These are phyloP conservation scores for Phyllostomus discolor DNA, from an alignment of 2,113 vertebrate species.

Conservation along the genomic window DNA sequence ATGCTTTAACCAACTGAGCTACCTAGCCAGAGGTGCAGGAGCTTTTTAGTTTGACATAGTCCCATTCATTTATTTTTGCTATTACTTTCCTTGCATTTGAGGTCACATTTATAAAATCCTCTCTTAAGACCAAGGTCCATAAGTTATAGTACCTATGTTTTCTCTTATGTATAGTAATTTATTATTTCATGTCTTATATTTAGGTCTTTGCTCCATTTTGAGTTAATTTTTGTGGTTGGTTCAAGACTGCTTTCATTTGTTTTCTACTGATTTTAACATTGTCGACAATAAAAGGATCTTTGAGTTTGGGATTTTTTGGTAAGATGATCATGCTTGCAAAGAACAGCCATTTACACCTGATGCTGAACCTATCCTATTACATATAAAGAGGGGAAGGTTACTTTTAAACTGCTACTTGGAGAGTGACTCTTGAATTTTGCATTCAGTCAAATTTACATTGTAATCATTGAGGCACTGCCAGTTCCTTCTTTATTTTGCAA, in stretches of 20 bases:
- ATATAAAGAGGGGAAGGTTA: not conserved
- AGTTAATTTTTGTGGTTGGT: not conserved
- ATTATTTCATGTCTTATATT: not conserved
- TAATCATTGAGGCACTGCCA: not conserved
- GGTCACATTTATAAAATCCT: not conserved
- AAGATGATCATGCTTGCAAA: not conserved
- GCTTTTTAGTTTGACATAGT: not conserved
- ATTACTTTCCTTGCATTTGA: not conserved
- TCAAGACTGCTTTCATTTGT: constrained; percentile 7
- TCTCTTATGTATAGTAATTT: not conserved
- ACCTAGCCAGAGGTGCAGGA: too few relatives aligned
- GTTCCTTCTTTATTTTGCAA: not conserved
- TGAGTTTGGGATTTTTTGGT: not conserved
- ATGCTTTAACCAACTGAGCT: too few relatives aligned
- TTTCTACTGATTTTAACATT: not conserved
- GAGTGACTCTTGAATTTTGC: not conserved
- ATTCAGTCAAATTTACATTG: not conserved
- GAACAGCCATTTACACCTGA: constrained; percentile 2
- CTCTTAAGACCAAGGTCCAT: not conserved
- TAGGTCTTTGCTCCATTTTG: not conserved
- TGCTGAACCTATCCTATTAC: not conserved
- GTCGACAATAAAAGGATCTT: not conserved
- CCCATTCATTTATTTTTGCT: not conserved
- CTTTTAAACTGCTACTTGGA: constrained; percentile 17
- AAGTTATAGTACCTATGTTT: not conserved